These are phyloP conservation scores for human (Homo sapiens) DNA, from an alignment of 2,113 vertebrate species.

Conservation along the genomic window DNA sequence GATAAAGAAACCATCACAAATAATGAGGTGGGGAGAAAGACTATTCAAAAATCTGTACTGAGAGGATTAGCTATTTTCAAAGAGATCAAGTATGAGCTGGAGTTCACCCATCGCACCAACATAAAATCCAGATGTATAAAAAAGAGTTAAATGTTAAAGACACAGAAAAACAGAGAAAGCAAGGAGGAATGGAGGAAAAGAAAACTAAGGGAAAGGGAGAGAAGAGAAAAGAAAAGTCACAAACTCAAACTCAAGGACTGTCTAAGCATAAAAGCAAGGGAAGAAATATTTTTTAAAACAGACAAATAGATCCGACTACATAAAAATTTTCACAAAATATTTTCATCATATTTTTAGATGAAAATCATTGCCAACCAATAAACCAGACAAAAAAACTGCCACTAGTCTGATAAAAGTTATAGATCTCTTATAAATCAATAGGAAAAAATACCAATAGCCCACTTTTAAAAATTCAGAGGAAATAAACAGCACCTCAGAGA, in stretches of 20 bases:
- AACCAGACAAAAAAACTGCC: neutral
- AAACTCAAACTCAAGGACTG: neutral
- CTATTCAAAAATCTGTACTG: neutral
- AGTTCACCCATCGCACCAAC: neutral
- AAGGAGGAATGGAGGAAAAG: neutral
- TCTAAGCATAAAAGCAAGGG: neutral
- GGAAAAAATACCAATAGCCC: neutral
- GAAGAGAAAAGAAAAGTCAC: neutral
- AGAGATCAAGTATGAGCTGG: neutral
- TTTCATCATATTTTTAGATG: neutral
- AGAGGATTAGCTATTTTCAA: neutral
- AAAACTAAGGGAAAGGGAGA: neutral
- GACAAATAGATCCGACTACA: neutral
- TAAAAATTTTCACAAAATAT: neutral
- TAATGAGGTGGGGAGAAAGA: neutral
- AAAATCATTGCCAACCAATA: neutral
- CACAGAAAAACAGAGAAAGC: neutral
- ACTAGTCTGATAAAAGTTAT: neutral
- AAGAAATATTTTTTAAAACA: neutral
- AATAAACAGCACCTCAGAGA: neutral
- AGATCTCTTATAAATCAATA: neutral
- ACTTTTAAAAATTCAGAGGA: slow-evolving; percentile 36
- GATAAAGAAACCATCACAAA: neutral
- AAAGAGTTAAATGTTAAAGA: neutral
- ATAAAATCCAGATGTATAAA: neutral